Base-by-base conservation (phyloP, 2,797 vertebrate genomes). In the Sarcoramphus papa region DNA sequence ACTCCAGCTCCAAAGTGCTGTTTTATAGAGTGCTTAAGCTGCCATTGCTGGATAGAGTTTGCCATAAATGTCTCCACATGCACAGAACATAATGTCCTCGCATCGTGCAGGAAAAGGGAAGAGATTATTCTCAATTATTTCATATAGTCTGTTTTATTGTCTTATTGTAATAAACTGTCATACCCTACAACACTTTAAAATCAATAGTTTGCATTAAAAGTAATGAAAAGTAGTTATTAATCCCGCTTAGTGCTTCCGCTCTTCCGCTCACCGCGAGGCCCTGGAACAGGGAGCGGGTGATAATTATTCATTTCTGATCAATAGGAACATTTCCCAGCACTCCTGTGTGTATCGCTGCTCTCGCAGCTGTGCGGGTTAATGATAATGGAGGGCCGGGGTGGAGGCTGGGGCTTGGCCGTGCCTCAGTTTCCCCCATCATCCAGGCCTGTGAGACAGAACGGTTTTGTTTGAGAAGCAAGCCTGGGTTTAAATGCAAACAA, bases 191-290 rank as follows among this genome's bases (percentile, higher is more conserved):
- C 95, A 95, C 97, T 97, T 98, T 97, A 98, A 97, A 98, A 98
- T 98, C 98, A 98, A 98, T 98, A 98, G 98, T 98, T 98, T 98
- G 97, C 97, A 98, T 98, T 98, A 98, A 98, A 98, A 98, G 97
- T 98, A 98, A 98, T 98, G 97, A 98, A 98, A 98, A 94, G 77
- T 51, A 60, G 97, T 97, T 98, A 98, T 98, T 98, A 98, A 98
- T 98, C 98, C 97, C 87, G 92, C 94, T 98, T 98, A 98, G 97
- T 93, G 95, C 94, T 98, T 97, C 97, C 89, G 79, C 94, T 97
- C 93, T 96, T 97, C 95, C 78, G 78, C 97, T 97, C 97, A 97
- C 97, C 88, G 91, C 84, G 43, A 96, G 93, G 95, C 95, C 93
- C 95, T 77, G 54, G 95, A 97, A 97, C 90, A 21, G 64, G 86